phyloP scores from a whole-genome alignment of 2,113 vertebrate genomes.

The Cyanoramphus novaezelandiae region DNA sequence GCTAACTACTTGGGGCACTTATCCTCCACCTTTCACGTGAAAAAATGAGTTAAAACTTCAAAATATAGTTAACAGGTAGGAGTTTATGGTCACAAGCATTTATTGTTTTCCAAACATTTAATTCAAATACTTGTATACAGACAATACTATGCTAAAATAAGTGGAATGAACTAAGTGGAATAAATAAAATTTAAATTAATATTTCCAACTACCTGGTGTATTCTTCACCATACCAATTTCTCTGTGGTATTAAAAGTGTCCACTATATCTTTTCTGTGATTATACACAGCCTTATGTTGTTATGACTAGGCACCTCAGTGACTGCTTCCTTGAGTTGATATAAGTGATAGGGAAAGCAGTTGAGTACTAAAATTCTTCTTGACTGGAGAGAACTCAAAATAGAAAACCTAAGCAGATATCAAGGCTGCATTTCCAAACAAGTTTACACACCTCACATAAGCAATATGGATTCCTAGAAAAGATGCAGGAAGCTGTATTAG shows the following conservation, averaged over 20 bases:
- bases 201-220: background rate
- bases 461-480: background rate
- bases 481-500: background rate
- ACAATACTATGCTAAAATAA: background rate
- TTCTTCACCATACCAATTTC: background rate
- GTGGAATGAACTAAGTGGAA: background rate
- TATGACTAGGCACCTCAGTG: background rate
- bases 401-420: background rate
- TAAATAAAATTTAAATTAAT: background rate
- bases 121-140: background rate
- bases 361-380: background rate
- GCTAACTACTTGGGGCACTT: slow-evolving; percentile 26
- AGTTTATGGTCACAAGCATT: background rate
- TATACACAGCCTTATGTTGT: background rate
- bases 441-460: background rate
- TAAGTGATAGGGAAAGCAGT: accelerated
- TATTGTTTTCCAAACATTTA: background rate
- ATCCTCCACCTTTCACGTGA: slow-evolving; percentile 5
- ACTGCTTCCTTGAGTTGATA: background rate
- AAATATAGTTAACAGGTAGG: background rate
- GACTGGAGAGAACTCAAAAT: background rate
- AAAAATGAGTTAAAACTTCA: slow-evolving; percentile 35
- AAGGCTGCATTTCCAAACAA: background rate
- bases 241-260: background rate
- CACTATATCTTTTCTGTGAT: background rate